phyloP scores from a whole-genome alignment of 2,113 vertebrate genomes.

The Caloenas nicobarica region DNA sequence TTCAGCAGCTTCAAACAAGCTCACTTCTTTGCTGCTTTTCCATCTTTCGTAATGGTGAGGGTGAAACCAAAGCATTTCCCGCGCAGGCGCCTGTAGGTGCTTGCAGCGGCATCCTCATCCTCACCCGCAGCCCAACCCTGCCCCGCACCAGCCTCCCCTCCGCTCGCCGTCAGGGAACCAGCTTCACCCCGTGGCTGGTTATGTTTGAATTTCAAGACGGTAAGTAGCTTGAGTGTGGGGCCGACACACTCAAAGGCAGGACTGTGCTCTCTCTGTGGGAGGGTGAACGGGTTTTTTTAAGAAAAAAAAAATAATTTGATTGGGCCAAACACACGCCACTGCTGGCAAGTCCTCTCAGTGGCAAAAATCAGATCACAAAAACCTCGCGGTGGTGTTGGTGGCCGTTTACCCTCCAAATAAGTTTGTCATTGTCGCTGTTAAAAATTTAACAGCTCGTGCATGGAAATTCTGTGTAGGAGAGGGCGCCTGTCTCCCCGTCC shows the following conservation, averaged over 20 bases:
- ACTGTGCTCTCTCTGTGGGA: not conserved
- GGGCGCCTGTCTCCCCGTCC: not conserved
- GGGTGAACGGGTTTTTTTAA: not conserved
- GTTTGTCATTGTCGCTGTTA: not conserved
- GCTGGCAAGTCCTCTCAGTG: not conserved
- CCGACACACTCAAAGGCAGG: not conserved
- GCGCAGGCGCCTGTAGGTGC: not conserved
- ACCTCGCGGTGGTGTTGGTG: not conserved
- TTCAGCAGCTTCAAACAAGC: conserved; percentile 73
- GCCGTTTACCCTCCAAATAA: not conserved
- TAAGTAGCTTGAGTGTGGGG: conserved; percentile 45
- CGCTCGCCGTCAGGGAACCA: not conserved
- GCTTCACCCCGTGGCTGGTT: not conserved
- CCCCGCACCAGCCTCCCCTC: not conserved
- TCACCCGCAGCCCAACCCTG: conserved; percentile 31
- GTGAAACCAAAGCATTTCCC: conserved; percentile 63
- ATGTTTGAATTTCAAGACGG: not conserved
- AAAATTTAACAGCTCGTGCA: not conserved
- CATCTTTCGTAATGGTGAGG: conserved; percentile 53
- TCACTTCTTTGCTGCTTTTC: conserved; percentile 63
- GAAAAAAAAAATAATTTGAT: not conserved
- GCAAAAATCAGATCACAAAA: not conserved
- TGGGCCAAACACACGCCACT: not conserved
- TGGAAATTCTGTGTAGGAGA: not conserved
- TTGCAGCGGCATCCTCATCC: not conserved